phyloP scores from a whole-genome alignment of 1,140 invertebrate genomes.

The Charaxes varanes region DNA sequence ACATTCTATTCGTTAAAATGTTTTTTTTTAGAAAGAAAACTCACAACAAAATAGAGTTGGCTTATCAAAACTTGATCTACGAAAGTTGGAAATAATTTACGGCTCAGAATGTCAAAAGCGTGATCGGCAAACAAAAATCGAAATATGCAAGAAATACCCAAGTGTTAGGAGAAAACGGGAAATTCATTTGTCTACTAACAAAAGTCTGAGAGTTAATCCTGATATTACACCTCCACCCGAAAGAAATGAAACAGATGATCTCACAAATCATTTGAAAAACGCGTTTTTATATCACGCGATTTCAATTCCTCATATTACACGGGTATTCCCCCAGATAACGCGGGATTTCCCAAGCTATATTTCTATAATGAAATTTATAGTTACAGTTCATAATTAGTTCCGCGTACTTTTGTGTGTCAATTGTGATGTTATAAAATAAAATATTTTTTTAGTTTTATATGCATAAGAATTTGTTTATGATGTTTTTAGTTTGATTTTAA shows the following conservation, averaged over 20 bases:
- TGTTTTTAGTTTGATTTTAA: too few species aligned
- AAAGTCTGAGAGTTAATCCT: constrained; percentile 43
- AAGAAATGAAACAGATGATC: constrained; percentile 11
- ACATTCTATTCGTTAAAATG: constrained; percentile 1
- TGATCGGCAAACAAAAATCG: constrained; percentile 50
- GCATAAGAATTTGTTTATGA: too few species aligned
- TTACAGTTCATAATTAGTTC: too few species aligned
- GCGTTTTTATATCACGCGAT: too few species aligned
- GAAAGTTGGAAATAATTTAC: constrained; percentile 54
- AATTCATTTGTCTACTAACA: constrained; percentile 11
- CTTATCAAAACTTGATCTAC: constrained; percentile 34
- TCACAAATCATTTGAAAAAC: too few species aligned
- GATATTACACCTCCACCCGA: constrained; percentile 44
- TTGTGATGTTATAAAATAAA: too few species aligned
- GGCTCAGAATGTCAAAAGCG: constrained; percentile 44
- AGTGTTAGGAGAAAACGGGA: constrained; percentile 36
- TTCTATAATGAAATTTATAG: too few species aligned
- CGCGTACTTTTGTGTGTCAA: too few species aligned
- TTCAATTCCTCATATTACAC: too few species aligned
- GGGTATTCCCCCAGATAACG: too few species aligned
- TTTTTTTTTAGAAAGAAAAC: constrained; percentile 32
- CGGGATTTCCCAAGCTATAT: too few species aligned
- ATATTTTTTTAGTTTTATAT: too few species aligned
- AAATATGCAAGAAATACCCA: constrained; percentile 51
- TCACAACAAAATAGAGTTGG: constrained; percentile 35